These are phyloP conservation scores for Kradibia gibbosae DNA, from an alignment of 1,140 invertebrate species.

Conservation along the genomic window DNA sequence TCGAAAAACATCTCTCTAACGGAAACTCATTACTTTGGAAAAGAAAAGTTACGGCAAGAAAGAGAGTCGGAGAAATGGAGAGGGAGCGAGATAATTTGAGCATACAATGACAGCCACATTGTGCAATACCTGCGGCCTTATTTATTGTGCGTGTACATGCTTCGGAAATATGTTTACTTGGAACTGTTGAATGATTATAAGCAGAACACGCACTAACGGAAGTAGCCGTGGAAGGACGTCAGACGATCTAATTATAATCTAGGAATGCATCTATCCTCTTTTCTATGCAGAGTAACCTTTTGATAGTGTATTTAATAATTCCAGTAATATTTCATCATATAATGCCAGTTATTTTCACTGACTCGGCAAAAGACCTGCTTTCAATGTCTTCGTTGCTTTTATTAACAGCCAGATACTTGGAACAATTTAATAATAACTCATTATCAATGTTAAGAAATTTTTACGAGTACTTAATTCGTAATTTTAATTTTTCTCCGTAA, in stretches of 20 bases:
- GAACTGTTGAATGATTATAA: neutral
- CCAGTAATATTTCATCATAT: neutral
- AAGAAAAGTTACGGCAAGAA: too few relatives aligned
- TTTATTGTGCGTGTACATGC: neutral
- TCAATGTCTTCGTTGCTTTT: neutral
- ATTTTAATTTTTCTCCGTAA: too few relatives aligned
- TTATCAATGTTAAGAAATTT: neutral
- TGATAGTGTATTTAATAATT: neutral
- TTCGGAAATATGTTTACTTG: neutral
- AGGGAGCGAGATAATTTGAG: neutral
- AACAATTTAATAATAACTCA: neutral
- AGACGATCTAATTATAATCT: constrained; percentile 9
- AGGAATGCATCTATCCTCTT: neutral
- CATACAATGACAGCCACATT: neutral
- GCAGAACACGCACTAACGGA: neutral
- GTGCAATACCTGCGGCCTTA: neutral
- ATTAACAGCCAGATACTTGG: neutral
- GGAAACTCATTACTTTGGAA: neutral
- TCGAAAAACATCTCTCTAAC: too few relatives aligned
- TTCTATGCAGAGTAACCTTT: neutral
- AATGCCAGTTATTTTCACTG: neutral
- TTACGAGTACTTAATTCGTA: neutral
- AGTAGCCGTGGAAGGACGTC: neutral
- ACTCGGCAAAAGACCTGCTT: neutral
- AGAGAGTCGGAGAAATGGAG: too few relatives aligned